These are phyloP conservation scores for Pelagia noctiluca DNA, from an alignment of 30 jellyfish, hydroid and myxozoan genomes.

Conservation along the genomic window DNA sequence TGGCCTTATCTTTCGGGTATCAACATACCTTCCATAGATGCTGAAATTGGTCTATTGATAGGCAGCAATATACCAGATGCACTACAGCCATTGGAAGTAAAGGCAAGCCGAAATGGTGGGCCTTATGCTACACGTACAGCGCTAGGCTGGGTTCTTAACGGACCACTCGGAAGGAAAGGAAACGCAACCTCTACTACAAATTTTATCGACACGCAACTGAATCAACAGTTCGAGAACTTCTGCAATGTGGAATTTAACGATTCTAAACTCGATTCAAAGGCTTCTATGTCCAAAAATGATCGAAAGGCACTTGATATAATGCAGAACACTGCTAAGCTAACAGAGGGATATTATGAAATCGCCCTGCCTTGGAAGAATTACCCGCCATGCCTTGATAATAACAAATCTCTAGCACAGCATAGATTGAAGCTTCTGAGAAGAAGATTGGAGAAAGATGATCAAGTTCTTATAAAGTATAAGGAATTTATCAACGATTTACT, in stretches of 20 bases:
- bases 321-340: slow-evolving; percentile 32
- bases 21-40: background rate
- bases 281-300: too few relatives aligned
- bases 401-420: slow-evolving; percentile 25
- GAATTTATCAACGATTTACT: slow-evolving; percentile 12
- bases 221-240: too few relatives aligned
- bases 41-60: slow-evolving; percentile 33
- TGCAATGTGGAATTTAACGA: background rate
- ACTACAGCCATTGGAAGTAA: slow-evolving; percentile 28
- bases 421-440: slow-evolving; percentile 1
- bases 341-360: slow-evolving; percentile 54
- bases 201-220: too few relatives aligned
- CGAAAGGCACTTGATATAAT: background rate
- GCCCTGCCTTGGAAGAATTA: slow-evolving; percentile 54
- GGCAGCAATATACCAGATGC: slow-evolving; percentile 46
- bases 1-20: slow-evolving; percentile 39
- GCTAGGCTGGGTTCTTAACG: slow-evolving; percentile 37
- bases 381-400: slow-evolving; percentile 41
- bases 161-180: slow-evolving; percentile 44
- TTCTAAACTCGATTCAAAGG: background rate
- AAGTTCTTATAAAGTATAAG: slow-evolving; percentile 6
- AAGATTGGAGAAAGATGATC: slow-evolving; percentile 2
- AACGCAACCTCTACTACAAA: too few relatives aligned
- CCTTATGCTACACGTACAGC: background rate
- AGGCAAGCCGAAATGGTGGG: slow-evolving; percentile 26